Percentiles rank a stretch among this genome's conserved stretches.
Evolutionary conservation across 2,797 vertebrate species (phyloP).

Genomic region (Phylloscopus collybita): DNA sequence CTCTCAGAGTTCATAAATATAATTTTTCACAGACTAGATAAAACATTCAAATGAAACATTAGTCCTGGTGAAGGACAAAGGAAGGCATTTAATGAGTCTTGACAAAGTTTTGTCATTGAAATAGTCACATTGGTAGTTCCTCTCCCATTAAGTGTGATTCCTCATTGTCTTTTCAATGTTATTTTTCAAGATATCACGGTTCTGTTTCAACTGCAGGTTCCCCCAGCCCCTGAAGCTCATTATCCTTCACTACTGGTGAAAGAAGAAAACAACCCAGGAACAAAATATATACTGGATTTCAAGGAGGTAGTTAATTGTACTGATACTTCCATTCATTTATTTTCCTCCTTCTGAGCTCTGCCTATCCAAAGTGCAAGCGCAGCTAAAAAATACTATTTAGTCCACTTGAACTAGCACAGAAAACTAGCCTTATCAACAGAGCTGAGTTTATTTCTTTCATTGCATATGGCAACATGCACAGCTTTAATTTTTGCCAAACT

Average conservation of each 20-base stretch:
- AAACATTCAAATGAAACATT: not conserved
- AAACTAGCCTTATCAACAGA: not conserved
- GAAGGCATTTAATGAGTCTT: not conserved
- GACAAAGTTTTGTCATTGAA: not conserved
- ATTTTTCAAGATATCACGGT: not conserved
- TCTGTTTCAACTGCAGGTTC: not conserved
- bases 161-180: not conserved
- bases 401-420: not conserved
- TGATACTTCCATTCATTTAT: not conserved
- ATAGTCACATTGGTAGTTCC: not conserved
- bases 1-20: not conserved
- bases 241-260: not conserved
- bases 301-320: not conserved
- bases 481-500: not conserved
- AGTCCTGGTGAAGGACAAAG: not conserved
- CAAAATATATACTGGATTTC: not conserved
- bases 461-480: not conserved
- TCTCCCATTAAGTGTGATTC: not conserved
- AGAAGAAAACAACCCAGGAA: not conserved
- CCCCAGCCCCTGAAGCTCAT: not conserved
- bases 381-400: not conserved
- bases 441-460: not conserved
- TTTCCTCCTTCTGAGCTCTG: slow-evolving; percentile 12
- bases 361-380: not conserved
- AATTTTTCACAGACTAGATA: not conserved